Percentiles rank a stretch among this genome's conserved stretches.
Conservation (phyloP, 2,797 vertebrate genomes). For the Paedocypris micromegethes region DNA sequence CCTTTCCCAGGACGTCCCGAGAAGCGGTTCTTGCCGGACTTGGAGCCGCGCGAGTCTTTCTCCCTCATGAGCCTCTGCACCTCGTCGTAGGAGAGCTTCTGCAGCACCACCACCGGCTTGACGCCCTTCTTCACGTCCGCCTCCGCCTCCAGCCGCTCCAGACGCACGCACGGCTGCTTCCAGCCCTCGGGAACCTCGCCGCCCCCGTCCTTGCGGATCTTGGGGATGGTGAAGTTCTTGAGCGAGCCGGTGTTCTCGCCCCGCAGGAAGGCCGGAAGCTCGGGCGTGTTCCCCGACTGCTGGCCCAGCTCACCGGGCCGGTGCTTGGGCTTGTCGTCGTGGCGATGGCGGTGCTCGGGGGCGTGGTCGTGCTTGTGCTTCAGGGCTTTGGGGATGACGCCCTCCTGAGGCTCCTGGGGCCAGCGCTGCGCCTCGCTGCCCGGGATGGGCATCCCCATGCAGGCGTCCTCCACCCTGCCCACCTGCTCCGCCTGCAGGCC, state of each 20-base stretch:
- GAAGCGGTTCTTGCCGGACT: conserved; percentile 84
- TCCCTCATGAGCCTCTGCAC: conserved; percentile 94
- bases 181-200: conserved; percentile 69
- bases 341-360: conserved; percentile 51
- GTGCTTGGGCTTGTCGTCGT: conserved; percentile 70
- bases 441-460: conserved; percentile 66
- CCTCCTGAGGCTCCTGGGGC: conserved; percentile 71
- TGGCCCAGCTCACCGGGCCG: conserved; percentile 71
- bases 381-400: conserved; percentile 65
- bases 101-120: conserved; percentile 92
- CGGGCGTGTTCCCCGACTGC: conserved; percentile 75
- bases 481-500: conserved; percentile 29
- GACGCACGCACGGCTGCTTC: conserved; percentile 77
- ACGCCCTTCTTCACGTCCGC: conserved; percentile 72
- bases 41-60: conserved; percentile 74
- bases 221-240: conserved; percentile 97
- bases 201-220: conserved; percentile 84
- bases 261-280: conserved; percentile 88
- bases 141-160: conserved; percentile 84
- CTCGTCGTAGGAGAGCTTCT: conserved; percentile 92
- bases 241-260: conserved; percentile 77
- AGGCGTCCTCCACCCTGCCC: conserved; percentile 78
- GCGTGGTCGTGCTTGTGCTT: conserved; percentile 57
- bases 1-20: conserved; percentile 84
- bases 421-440: conserved; percentile 76